A percentile compares a stretch with the other conserved stretches of the same genome.
Evolutionary conservation across 2,797 vertebrate species (phyloP).

Genomic region (Hapalemur alaotrensis): DNA sequence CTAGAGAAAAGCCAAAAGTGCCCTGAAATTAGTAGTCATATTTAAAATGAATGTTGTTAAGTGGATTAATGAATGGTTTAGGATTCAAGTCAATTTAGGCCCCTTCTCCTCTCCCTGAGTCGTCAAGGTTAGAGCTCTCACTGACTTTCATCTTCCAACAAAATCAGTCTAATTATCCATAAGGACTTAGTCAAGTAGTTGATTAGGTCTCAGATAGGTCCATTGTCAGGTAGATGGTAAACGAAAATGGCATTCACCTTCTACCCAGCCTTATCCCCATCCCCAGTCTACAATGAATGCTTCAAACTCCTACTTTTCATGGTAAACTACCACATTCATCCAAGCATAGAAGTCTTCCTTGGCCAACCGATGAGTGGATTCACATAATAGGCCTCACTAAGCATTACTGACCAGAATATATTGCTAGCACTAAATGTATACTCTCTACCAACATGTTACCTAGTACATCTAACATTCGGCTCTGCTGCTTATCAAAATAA

Average conservation of each 20-base stretch:
- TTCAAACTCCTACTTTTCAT: neutral
- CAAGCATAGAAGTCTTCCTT: neutral
- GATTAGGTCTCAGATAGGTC: neutral
- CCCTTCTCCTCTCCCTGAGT: neutral
- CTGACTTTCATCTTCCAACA: neutral
- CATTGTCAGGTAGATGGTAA: neutral
- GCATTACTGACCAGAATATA: neutral
- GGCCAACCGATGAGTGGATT: neutral
- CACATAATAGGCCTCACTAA: neutral
- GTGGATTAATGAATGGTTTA: neutral
- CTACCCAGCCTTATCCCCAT: neutral
- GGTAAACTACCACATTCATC: neutral
- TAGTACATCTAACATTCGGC: neutral
- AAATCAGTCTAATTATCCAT: neutral
- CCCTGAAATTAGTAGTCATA: neutral
- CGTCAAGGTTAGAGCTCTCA: neutral
- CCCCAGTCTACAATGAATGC: neutral
- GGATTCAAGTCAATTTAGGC: neutral
- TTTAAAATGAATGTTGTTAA: neutral
- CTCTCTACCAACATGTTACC: neutral
- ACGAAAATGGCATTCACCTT: neutral
- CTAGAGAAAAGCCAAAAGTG: neutral
- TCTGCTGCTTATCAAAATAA: conserved; percentile 22
- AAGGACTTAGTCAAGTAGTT: neutral
- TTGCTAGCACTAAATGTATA: neutral